Percentiles rank a stretch among this genome's conserved stretches.
Conservation (phyloP, 2,888 invertebrate species). For the Mactromeris polynyma region DNA sequence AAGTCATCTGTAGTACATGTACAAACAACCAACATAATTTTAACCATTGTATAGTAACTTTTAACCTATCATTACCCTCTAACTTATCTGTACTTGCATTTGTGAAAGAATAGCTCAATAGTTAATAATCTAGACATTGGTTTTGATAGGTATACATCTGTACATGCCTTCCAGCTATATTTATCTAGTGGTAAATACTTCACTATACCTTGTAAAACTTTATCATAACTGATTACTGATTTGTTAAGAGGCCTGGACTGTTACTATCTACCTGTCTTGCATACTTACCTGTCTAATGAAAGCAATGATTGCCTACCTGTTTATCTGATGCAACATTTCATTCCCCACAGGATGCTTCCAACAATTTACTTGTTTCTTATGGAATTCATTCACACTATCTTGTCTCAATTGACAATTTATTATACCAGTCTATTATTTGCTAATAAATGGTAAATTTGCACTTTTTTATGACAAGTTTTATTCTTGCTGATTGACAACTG, state of each 20-base stretch:
- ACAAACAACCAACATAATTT: neutral
- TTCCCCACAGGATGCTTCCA: neutral
- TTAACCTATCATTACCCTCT: conserved; percentile 12
- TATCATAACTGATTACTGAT: conserved; percentile 62
- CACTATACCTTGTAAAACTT: conserved; percentile 49
- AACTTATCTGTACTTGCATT: conserved; percentile 29
- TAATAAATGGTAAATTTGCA: neutral
- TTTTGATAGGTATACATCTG: conserved; percentile 54
- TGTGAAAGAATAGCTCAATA: conserved; percentile 18
- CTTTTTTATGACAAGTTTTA: neutral
- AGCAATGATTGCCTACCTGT: conserved; percentile 38
- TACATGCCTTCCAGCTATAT: conserved; percentile 60
- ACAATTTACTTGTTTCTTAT: conserved; percentile 24
- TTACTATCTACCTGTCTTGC: conserved; percentile 41
- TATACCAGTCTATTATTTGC: neutral
- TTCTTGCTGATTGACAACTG: neutral
- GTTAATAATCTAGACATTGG: conserved; percentile 25
- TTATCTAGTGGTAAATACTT: conserved; percentile 67
- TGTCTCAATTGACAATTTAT: conserved; percentile 7
- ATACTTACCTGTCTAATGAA: conserved; percentile 46
- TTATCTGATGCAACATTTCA: conserved; percentile 18
- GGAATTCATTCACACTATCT: conserved; percentile 29
- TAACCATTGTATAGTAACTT: neutral
- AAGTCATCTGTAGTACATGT: neutral
- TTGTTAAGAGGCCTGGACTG: conserved; percentile 21